Conservation (phyloP, 23 tunicate genomes). For the Clavelina lepadiformis region DNA sequence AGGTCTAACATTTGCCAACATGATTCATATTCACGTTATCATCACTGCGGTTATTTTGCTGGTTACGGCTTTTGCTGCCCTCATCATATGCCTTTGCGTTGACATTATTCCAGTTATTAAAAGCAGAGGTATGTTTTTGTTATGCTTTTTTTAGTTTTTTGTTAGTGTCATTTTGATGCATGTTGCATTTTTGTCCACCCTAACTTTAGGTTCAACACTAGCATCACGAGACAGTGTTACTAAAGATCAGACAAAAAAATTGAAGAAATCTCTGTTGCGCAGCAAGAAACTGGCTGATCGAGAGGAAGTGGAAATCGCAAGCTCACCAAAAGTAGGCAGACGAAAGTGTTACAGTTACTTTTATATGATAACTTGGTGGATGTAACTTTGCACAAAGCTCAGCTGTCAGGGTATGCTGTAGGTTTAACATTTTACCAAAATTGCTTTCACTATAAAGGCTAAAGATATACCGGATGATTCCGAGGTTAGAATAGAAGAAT, state of each 20-base stretch:
- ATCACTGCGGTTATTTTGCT: conserved; percentile 53
- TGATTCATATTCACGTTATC: conserved; percentile 60
- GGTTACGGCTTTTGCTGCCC: conserved; percentile 59
- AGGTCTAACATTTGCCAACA: too few species aligned
- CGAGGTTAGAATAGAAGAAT: too few species aligned
- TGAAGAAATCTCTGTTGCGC: conserved; percentile 47
- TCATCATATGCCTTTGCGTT: conserved; percentile 68
- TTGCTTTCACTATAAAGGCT: too few species aligned
- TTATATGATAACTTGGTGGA: too few species aligned
- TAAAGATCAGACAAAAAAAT: conserved; percentile 43
- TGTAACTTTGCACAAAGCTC: too few species aligned
- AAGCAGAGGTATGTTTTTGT: conserved; percentile 66
- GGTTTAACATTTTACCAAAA: too few species aligned
- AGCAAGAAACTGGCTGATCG: conserved; percentile 2
- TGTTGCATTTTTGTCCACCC: not conserved
- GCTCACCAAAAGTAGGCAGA: too few species aligned
- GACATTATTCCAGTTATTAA: conserved; percentile 76
- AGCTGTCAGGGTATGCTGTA: too few species aligned
- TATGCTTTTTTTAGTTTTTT: not conserved
- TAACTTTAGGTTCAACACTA: conserved; percentile 38
- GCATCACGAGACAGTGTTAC: conserved; percentile 78
- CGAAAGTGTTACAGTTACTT: too few species aligned
- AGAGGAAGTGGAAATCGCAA: too few species aligned
- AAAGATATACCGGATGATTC: too few species aligned
- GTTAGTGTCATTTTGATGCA: not conserved